Evolutionary conservation across 2,888 invertebrate genomes (phyloP).

Genomic region (Elysia crispata): DNA sequence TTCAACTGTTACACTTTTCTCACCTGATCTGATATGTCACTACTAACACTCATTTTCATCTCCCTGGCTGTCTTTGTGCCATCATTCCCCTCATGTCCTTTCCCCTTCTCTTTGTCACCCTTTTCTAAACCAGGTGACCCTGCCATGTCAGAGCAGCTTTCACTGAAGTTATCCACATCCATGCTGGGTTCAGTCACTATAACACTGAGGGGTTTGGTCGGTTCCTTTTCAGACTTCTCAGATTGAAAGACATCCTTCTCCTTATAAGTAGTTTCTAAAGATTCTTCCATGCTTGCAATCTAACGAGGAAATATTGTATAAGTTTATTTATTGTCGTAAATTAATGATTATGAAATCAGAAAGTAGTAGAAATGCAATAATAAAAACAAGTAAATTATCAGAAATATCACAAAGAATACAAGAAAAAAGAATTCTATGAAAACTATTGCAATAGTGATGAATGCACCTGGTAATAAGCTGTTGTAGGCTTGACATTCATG

Average conservation of each 20-base stretch:
- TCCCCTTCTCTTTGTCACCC: background rate
- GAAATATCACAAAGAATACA: no score
- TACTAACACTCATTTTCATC: no score
- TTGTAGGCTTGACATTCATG: no score
- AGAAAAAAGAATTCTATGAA: no score
- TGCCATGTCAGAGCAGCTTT: background rate
- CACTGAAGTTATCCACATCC: background rate
- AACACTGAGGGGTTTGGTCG: constrained; percentile 6
- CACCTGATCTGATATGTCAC: no score
- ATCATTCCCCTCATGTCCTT: background rate
- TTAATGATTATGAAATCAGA: background rate
- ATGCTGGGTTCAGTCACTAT: background rate
- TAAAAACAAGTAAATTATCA: background rate
- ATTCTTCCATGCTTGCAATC: no score
- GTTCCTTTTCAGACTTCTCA: background rate
- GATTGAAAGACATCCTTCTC: background rate
- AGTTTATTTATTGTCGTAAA: no score
- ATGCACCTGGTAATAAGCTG: no score
- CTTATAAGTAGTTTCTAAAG: background rate
- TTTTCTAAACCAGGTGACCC: constrained; percentile 7
- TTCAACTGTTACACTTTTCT: no score
- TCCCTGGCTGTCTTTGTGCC: background rate
- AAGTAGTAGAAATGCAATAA: background rate
- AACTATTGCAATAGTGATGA: no score
- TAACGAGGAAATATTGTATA: no score